Evolutionary conservation across 2,888 invertebrate species (phyloP).

Genomic region (Orchesella flavescens): DNA sequence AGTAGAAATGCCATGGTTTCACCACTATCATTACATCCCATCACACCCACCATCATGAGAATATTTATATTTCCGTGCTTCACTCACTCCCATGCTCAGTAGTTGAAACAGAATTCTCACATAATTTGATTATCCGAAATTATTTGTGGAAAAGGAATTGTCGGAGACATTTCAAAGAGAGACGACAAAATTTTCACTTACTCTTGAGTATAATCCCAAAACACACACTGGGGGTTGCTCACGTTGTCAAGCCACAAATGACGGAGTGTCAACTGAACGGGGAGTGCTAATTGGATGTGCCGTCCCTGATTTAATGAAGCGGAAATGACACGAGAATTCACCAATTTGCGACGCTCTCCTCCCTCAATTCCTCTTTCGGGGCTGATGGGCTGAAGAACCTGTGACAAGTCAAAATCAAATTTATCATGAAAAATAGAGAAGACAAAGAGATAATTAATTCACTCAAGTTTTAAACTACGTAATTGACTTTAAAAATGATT

Average conservation of each 20-base stretch:
- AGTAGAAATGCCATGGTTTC: neutral
- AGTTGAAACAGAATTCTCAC: slow-evolving; percentile 41
- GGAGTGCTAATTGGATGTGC: slow-evolving; percentile 89
- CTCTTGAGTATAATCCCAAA: slow-evolving; percentile 85
- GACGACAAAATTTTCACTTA: slow-evolving; percentile 65
- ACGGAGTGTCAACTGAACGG: slow-evolving; percentile 87
- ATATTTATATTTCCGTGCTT: neutral
- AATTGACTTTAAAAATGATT: neutral
- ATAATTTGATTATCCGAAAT: slow-evolving; percentile 52
- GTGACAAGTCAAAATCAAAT: slow-evolving; percentile 14
- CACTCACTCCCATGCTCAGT: slow-evolving; percentile 2
- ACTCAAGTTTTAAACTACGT: no score
- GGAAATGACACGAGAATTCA: slow-evolving; percentile 87
- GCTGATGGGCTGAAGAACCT: slow-evolving; percentile 72
- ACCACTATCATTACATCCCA: neutral
- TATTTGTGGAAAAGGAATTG: slow-evolving; percentile 53
- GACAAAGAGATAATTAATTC: no score
- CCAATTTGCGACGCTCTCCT: slow-evolving; percentile 69
- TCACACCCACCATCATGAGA: neutral
- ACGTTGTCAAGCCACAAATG: slow-evolving; percentile 91
- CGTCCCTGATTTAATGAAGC: slow-evolving; percentile 91
- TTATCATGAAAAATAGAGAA: neutral
- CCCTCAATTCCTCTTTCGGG: slow-evolving; percentile 59
- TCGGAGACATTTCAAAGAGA: slow-evolving; percentile 1
- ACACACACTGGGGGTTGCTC: slow-evolving; percentile 92